Evolutionary conservation across 2,888 invertebrate species (phyloP), one percentile per base, ranked within the genome.

Genomic region (Campaea margaritaria): DNA sequence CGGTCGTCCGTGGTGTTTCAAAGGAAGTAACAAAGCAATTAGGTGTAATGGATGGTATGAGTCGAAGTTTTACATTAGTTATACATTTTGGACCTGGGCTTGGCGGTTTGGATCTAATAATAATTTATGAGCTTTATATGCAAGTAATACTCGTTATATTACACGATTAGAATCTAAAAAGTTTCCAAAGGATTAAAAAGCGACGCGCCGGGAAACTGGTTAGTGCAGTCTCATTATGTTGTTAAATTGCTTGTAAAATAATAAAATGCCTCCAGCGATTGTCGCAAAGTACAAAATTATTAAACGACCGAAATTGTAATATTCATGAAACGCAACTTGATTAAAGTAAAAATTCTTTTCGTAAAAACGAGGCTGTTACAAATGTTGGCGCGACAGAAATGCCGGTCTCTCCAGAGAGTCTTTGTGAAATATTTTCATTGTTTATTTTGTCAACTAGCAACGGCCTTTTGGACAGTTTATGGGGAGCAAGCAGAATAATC

Each of bases 41-140:
- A 62, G 38, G 42, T 51, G 65, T 70, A 70, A 70, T 69, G 68
- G 64, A 65, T 65, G 61, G 62, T 61, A 61, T 69, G 69, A 70
- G 63, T 65, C 59, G 61, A 58, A 65, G 59, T 65, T 70, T 70
- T 61, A 59, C 61, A 61, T 62, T 61, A 56, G 55, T 54, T 64
- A 31, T 10, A 27, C 31, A 54, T 41, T 52, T 51, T 51, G 31
- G 15, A 42, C 16, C 58, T 53, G 36, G 45, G 42, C 50, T 53
- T 36, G 54, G 55, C 54, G 21, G 56, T 45, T 60, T 36, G 57
- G 41, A 43, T 51, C 39, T 68, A 62, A 67, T 66, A 44, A 11
- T 36, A 58, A 64, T 68, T 64, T 63, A 65, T 60, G 56, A 64
- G 11, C 11, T 13, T 31, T 43, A 45, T 0, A 34, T 48, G 16